phyloP scores from a whole-genome alignment of 2,113 vertebrate species.

The Opisthocomus hoazin region DNA sequence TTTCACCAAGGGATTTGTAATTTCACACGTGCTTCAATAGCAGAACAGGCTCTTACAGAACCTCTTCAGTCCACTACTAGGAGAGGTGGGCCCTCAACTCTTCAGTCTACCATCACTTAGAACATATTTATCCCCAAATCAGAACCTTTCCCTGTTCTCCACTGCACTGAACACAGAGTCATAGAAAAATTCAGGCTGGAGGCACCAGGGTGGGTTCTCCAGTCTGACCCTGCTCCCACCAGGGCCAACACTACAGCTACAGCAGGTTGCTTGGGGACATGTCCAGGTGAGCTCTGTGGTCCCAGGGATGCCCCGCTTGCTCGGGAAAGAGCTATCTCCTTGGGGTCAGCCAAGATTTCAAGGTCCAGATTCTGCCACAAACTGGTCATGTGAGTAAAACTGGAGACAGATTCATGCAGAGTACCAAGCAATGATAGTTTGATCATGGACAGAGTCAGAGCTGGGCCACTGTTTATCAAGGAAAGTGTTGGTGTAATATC shows the following conservation, averaged over 20 bases:
- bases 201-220: neutral
- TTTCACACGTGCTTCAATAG: neutral
- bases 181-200: neutral
- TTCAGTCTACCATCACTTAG: neutral
- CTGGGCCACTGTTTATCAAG: neutral
- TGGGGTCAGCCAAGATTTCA: neutral
- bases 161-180: neutral
- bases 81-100: neutral
- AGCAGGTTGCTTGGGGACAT: neutral
- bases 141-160: neutral
- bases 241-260: neutral
- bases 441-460: neutral
- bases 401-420: neutral
- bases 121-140: neutral
- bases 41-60: neutral
- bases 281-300: neutral
- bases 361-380: neutral
- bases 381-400: neutral
- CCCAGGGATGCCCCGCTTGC: neutral
- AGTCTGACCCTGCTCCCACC: rapidly evolving
- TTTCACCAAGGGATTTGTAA: neutral
- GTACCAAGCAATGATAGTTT: neutral
- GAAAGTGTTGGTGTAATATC: rapidly evolving
- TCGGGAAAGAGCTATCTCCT: neutral
- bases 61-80: neutral